A percentile compares a stretch with the other conserved stretches of the same genome.
Conservation (phyloP, 2,797 vertebrate genomes). For the Meda fulgida region DNA sequence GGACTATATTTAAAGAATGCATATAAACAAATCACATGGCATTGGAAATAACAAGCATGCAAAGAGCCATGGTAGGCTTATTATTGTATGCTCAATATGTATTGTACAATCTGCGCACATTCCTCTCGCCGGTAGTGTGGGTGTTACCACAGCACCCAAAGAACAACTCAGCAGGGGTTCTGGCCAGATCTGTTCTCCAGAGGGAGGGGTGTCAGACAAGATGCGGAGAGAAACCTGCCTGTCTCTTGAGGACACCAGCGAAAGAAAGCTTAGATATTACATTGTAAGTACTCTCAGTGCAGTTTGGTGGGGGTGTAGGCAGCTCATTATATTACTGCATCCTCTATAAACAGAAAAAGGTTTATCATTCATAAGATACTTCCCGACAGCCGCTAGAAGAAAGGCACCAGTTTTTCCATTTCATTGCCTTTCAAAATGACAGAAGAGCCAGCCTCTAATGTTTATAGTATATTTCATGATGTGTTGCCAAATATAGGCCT, state of each 20-base stretch:
- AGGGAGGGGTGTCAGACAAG: conserved; percentile 60
- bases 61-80: too few species aligned
- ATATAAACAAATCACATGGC: background rate
- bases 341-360: conserved; percentile 65
- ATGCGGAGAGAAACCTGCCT: conserved; percentile 34
- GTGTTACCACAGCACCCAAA: conserved; percentile 67
- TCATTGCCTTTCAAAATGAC: conserved; percentile 12
- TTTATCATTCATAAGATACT: conserved; percentile 42
- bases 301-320: conserved; percentile 45
- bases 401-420: conserved; percentile 1
- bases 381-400: conserved; percentile 17
- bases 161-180: conserved; percentile 73
- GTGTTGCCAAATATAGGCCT: conserved; percentile 8
- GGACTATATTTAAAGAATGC: background rate
- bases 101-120: conserved; percentile 9
- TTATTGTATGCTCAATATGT: background rate
- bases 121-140: conserved; percentile 18
- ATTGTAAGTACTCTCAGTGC: conserved; percentile 24
- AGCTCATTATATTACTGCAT: conserved; percentile 43
- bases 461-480: background rate
- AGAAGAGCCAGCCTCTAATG: background rate
- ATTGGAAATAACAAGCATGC: background rate
- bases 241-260: conserved; percentile 31
- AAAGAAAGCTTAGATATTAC: conserved; percentile 34
- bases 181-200: conserved; percentile 58